These are phyloP conservation scores for Dyspetes luteomarginatus DNA, from an alignment of 2,888 invertebrate genomes.

Conservation along the genomic window DNA sequence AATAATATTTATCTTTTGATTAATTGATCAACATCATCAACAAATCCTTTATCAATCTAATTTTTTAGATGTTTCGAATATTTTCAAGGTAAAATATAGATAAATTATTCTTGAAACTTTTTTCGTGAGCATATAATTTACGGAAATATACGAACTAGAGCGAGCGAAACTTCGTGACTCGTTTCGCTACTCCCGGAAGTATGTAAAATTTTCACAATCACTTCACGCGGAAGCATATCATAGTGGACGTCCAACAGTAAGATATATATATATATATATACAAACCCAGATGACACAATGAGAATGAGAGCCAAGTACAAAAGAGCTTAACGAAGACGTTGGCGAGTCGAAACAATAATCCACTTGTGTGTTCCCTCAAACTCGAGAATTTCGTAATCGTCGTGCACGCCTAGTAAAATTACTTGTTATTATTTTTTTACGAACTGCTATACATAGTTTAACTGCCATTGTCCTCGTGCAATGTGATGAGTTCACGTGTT, in stretches of 20 bases:
- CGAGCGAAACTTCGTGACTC: too few species aligned
- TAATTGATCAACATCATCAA: too few species aligned
- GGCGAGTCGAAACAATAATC: constrained; percentile 63
- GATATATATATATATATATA: too few species aligned
- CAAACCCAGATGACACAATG: neutral
- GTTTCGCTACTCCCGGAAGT: constrained; percentile 58
- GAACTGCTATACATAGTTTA: neutral
- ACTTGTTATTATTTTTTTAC: constrained; percentile 18
- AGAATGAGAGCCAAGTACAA: constrained; percentile 1
- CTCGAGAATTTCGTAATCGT: constrained; percentile 61
- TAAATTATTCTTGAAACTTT: neutral
- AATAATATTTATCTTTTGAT: too few species aligned
- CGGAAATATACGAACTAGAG: too few species aligned
- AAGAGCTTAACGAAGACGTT: neutral
- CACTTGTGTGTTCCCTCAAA: constrained; percentile 37
- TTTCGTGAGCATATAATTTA: too few species aligned
- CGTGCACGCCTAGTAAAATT: constrained; percentile 39
- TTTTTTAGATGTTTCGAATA: too few species aligned
- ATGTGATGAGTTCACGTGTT: constrained; percentile 6
- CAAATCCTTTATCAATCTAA: too few species aligned
- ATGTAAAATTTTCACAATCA: constrained; percentile 72
- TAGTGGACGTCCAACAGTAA: neutral
- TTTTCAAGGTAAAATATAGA: neutral
- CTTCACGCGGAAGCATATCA: constrained; percentile 63
- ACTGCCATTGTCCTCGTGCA: constrained; percentile 45